Evolutionary conservation across 2,888 invertebrate species (phyloP).

Genomic region (Pyrochroa serraticornis): DNA sequence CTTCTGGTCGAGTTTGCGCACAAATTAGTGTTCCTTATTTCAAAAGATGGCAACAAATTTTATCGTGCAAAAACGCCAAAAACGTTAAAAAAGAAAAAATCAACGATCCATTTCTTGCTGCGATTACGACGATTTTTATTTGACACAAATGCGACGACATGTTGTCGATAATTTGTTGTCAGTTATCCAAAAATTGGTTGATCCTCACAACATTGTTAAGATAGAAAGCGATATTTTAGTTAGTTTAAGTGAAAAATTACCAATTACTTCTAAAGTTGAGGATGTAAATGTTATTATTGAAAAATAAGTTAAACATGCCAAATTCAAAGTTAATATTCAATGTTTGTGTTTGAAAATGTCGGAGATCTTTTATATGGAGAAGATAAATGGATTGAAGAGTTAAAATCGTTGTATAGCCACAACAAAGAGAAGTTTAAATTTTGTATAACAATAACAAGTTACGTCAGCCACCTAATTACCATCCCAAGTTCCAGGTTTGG

Average conservation of each 20-base stretch:
- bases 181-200: constrained; percentile 6
- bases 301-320: constrained; percentile 7
- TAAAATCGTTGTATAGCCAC: constrained; percentile 14
- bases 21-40: too few species aligned
- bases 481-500: too few species aligned
- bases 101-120: constrained; percentile 14
- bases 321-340: constrained; percentile 6
- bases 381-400: constrained; percentile 10
- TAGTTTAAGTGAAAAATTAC: constrained; percentile 8
- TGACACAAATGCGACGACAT: constrained; percentile 22
- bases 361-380: constrained; percentile 14
- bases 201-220: not conserved
- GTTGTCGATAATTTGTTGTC: constrained; percentile 10
- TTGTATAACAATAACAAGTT: constrained; percentile 58
- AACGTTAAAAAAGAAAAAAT: constrained; percentile 11
- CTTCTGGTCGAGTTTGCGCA: too few species aligned
- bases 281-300: constrained; percentile 20
- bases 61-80: constrained; percentile 4
- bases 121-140: constrained; percentile 10
- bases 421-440: constrained; percentile 5
- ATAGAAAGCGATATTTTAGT: constrained; percentile 20
- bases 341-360: constrained; percentile 14
- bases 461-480: constrained; percentile 83
- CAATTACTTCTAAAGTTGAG: constrained; percentile 12
- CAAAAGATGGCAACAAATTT: not conserved